phyloP scores from a whole-genome alignment of 2,888 invertebrate species.

The Rhaphigaster nebulosa region DNA sequence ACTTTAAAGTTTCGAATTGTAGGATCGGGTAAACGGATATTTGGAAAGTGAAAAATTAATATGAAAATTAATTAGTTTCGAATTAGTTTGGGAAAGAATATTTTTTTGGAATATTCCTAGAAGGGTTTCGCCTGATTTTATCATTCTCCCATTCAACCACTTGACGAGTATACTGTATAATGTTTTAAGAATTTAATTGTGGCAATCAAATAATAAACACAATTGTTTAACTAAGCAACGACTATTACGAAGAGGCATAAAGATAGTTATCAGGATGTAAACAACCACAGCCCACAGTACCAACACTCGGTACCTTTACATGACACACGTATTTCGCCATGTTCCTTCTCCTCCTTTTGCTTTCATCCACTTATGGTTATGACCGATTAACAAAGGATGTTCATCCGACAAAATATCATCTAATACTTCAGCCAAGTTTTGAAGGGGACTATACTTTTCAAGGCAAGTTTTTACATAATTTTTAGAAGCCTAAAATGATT shows the following conservation, averaged over 20 bases:
- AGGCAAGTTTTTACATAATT: not conserved
- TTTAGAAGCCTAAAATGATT: not conserved
- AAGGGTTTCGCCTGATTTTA: no score
- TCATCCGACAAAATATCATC: constrained; percentile 28
- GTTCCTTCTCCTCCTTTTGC: constrained; percentile 16
- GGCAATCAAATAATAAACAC: constrained; percentile 1
- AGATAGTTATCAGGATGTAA: constrained; percentile 16
- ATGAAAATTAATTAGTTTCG: no score
- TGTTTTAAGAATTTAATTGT: not conserved
- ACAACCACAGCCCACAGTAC: not conserved
- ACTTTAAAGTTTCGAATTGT: no score
- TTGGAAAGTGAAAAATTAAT: no score
- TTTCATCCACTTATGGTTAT: not conserved
- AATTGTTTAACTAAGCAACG: not conserved
- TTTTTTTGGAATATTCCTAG: no score
- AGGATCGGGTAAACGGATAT: no score
- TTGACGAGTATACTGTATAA: no score
- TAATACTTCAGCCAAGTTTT: not conserved
- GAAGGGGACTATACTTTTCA: constrained; percentile 11
- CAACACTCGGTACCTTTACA: not conserved
- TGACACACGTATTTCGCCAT: constrained; percentile 10
- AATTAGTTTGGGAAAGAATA: no score
- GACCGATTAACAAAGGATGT: not conserved
- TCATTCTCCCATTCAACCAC: no score
- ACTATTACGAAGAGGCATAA: not conserved